phyloP scores from a whole-genome alignment of 2,888 invertebrate genomes.

The Choristoneura rosaceana region DNA sequence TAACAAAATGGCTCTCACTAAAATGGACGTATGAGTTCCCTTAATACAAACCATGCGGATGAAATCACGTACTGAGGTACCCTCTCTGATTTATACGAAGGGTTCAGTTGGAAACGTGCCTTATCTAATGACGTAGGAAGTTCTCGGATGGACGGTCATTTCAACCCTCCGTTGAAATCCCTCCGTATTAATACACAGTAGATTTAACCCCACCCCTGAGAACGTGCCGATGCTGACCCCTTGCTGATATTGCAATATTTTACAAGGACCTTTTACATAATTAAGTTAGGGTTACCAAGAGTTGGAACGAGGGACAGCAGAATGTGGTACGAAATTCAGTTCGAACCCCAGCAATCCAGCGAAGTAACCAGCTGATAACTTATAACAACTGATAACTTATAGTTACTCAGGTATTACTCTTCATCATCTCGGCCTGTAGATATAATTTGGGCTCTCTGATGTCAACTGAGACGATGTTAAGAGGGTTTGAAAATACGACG shows the following conservation, averaged over 20 bases:
- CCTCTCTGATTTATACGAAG: constrained; percentile 53
- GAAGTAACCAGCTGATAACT: neutral
- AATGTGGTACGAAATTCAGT: neutral
- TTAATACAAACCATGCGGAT: constrained; percentile 56
- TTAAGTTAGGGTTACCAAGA: neutral
- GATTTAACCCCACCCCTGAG: constrained; percentile 37
- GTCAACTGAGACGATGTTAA: too few relatives aligned
- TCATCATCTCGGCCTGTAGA: too few relatives aligned
- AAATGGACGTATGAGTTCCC: constrained; percentile 45
- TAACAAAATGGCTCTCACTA: constrained; percentile 43
- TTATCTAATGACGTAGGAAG: constrained; percentile 32
- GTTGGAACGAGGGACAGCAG: neutral
- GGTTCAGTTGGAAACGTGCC: constrained; percentile 42
- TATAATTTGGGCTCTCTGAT: too few relatives aligned
- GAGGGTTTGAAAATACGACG: too few relatives aligned
- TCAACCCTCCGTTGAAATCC: constrained; percentile 27
- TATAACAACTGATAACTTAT: too few relatives aligned
- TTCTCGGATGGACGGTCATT: constrained; percentile 31
- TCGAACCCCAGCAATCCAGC: neutral
- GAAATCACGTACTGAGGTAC: constrained; percentile 60
- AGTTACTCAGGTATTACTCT: too few relatives aligned
- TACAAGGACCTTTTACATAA: constrained; percentile 1
- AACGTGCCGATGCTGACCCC: constrained; percentile 19
- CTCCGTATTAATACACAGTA: constrained; percentile 38
- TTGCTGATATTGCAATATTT: constrained; percentile 19